These are phyloP conservation scores for Pungitius pungitius DNA, from an alignment of 2,113 vertebrate genomes.

Conservation along the genomic window DNA sequence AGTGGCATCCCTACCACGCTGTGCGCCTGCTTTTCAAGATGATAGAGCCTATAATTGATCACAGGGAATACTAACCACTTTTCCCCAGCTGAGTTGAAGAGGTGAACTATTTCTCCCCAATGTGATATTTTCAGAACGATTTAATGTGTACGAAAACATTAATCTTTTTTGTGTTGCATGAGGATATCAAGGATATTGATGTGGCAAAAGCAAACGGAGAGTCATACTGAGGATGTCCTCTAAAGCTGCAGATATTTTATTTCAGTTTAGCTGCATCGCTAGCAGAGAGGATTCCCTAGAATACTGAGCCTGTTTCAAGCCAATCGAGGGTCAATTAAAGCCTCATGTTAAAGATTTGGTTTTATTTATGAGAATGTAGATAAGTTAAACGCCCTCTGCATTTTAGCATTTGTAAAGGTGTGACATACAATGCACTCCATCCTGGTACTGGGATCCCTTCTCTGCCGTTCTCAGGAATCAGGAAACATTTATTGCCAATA, in stretches of 20 bases:
- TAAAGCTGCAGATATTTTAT: conserved; percentile 33
- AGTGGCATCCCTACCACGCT: conserved; percentile 47
- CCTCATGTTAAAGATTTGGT: conserved; percentile 38
- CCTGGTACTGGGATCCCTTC: no score
- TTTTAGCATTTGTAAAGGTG: conserved; percentile 18
- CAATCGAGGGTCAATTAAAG: conserved; percentile 60
- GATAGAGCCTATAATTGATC: conserved; percentile 76
- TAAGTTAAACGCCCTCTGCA: conserved; percentile 28
- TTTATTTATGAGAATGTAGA: conserved; percentile 50
- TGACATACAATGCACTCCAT: conserved; percentile 6
- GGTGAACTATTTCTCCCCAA: conserved; percentile 68
- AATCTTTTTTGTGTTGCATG: conserved; percentile 62
- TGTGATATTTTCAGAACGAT: conserved; percentile 60
- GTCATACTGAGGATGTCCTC: conserved; percentile 54
- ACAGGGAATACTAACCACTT: conserved; percentile 74
- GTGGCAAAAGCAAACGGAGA: conserved; percentile 44
- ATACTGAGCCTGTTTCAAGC: conserved; percentile 14
- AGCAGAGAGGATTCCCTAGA: conserved; percentile 18
- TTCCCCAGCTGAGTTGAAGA: conserved; percentile 57
- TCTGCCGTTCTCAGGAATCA: no score
- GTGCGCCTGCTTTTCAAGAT: conserved; percentile 69
- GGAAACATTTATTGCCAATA: no score
- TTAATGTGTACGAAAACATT: conserved; percentile 76
- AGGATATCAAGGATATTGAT: conserved; percentile 64
- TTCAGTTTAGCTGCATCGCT: neutral